A percentile compares a stretch with the other conserved stretches of the same genome.
These are phyloP conservation scores for Deroplatys truncata DNA, from an alignment of 2,888 invertebrate genomes.

Conservation along the genomic window DNA sequence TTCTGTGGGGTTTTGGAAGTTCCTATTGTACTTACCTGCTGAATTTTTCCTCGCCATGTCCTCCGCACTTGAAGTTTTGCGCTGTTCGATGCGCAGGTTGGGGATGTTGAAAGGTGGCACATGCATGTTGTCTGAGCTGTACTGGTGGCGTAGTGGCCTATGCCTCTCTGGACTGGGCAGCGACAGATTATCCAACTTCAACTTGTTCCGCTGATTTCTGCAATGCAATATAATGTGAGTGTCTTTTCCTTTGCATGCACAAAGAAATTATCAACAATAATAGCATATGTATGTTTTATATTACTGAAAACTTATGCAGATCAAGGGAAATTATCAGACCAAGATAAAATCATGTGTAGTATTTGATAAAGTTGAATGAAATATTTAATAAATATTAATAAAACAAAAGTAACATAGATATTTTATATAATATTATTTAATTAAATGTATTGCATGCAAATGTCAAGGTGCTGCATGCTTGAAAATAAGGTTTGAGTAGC, in stretches of 20 bases:
- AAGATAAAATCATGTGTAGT: too few species aligned
- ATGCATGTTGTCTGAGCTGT: conserved; percentile 82
- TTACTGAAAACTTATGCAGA: background rate
- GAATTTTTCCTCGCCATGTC: conserved; percentile 88
- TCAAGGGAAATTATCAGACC: too few species aligned
- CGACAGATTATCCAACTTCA: conserved; percentile 77
- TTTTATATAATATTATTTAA: too few species aligned
- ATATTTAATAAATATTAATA: too few species aligned
- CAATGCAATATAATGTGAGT: conserved; percentile 27
- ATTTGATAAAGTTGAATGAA: too few species aligned
- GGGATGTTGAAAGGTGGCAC: conserved; percentile 83
- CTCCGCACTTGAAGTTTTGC: conserved; percentile 87
- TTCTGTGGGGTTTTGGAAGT: background rate
- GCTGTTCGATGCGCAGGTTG: conserved; percentile 78
- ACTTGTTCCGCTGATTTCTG: conserved; percentile 80
- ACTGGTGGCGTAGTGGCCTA: conserved; percentile 72
- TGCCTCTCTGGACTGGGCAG: conserved; percentile 72
- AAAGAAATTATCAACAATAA: background rate
- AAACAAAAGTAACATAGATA: too few species aligned
- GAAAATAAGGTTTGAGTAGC: too few species aligned
- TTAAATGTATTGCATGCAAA: too few species aligned
- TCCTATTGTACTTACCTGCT: conserved; percentile 52
- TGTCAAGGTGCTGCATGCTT: too few species aligned
- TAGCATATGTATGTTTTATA: background rate
- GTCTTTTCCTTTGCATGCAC: background rate